Percentiles rank a stretch among this genome's conserved stretches.
phyloP scores from a whole-genome alignment of 2,113 vertebrate genomes.

The Gracilinanus agilis region DNA sequence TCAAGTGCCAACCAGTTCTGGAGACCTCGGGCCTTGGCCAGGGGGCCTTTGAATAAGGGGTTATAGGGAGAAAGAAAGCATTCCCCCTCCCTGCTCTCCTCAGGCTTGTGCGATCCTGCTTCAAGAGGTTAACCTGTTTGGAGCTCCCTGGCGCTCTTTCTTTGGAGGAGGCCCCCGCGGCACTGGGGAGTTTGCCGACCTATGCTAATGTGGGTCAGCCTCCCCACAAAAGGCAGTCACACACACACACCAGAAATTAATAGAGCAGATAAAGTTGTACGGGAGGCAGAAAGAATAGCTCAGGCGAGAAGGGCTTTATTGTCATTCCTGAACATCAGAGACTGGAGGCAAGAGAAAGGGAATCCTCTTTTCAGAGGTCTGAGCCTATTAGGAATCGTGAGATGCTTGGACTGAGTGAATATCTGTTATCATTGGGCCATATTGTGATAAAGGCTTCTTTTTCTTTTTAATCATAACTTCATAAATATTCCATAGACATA shows the following conservation, averaged over 20 bases:
- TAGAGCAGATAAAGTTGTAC: conserved; percentile 69
- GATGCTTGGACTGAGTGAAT: background rate
- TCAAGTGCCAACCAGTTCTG: background rate
- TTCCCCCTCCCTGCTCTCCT: rapidly evolving
- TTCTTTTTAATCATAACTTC: background rate
- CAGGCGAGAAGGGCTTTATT: conserved; percentile 69
- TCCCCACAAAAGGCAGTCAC: conserved; percentile 49
- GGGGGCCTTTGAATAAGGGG: background rate
- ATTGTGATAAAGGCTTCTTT: background rate
- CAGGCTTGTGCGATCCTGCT: conserved; percentile 39
- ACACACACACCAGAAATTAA: conserved; percentile 76
- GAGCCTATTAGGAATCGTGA: background rate
- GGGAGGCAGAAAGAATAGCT: conserved; percentile 60
- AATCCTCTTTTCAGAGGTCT: background rate
- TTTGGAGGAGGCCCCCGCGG: conserved; percentile 72
- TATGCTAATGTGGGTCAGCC: conserved; percentile 73
- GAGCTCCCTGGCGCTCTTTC: conserved; percentile 28
- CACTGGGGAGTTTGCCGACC: conserved; percentile 69
- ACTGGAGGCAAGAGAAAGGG: background rate
- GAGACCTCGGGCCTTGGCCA: background rate
- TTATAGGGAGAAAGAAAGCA: background rate
- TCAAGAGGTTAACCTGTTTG: conserved; percentile 39
- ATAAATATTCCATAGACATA: background rate
- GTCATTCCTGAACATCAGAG: conserved; percentile 51
- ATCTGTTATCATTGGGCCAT: background rate